Evolutionary conservation across 2,888 invertebrate species (phyloP).

Genomic region (Melikaiella ostensackeni): DNA sequence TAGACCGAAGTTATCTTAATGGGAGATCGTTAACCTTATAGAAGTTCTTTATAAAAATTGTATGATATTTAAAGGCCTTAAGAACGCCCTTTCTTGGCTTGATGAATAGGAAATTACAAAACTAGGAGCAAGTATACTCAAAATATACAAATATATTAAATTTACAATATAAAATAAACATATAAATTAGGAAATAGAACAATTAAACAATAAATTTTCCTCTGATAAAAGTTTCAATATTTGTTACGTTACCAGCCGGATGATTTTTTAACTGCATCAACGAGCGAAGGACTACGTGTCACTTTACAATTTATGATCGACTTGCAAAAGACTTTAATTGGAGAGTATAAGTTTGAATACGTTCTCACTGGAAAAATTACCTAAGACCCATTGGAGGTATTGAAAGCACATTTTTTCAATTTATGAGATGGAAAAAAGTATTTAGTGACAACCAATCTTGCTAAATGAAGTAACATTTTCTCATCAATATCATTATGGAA

Average conservation of each 20-base stretch:
- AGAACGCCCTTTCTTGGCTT: conserved; percentile 46
- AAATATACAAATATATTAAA: not conserved
- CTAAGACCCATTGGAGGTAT: conserved; percentile 58
- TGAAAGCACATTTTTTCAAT: not conserved
- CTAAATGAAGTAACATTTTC: not conserved
- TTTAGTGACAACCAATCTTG: not conserved
- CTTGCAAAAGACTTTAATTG: conserved; percentile 45
- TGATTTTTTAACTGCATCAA: conserved; percentile 50
- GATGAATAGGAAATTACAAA: conserved; percentile 48
- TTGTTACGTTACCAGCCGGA: not conserved
- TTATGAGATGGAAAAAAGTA: not conserved
- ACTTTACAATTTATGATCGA: conserved; percentile 54
- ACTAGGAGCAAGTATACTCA: not conserved
- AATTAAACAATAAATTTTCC: not conserved
- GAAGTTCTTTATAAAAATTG: not conserved
- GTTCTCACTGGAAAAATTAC: conserved; percentile 54
- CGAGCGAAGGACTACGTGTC: conserved; percentile 54
- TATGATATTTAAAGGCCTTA: conserved; percentile 45
- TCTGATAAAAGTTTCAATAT: not conserved
- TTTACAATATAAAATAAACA: not conserved
- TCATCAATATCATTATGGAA: not conserved
- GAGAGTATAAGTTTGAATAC: conserved; percentile 48
- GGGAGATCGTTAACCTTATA: conserved; percentile 39
- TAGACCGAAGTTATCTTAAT: not conserved
- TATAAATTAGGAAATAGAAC: not conserved